A percentile compares a stretch with the other conserved stretches of the same genome.
These are phyloP conservation scores for Fundulus diaphanus DNA, from an alignment of 2,797 vertebrate species.

Conservation along the genomic window DNA sequence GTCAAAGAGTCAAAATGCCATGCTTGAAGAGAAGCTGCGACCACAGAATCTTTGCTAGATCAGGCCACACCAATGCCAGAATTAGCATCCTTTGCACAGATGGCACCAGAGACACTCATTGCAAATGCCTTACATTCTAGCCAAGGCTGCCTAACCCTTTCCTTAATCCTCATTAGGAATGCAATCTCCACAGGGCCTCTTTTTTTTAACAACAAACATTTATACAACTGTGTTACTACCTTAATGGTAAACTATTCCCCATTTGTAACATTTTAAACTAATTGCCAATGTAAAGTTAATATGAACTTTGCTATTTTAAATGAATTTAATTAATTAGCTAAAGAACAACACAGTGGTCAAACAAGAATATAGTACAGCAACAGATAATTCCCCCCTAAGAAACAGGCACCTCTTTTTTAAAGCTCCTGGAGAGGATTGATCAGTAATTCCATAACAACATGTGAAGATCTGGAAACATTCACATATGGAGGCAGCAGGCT, in stretches of 20 bases:
- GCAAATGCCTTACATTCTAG: constrained; percentile 83
- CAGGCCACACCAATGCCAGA: constrained; percentile 73
- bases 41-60: constrained; percentile 77
- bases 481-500: constrained; percentile 54
- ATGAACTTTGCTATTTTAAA: constrained; percentile 10
- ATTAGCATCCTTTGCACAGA: constrained; percentile 84
- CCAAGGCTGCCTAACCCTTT: constrained; percentile 80
- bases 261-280: constrained; percentile 41
- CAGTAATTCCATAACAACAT: constrained; percentile 57
- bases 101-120: constrained; percentile 75
- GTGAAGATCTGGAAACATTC: constrained; percentile 51
- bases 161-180: constrained; percentile 88
- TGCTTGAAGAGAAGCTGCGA: constrained; percentile 57
- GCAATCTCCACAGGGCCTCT: constrained; percentile 74
- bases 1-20: constrained; percentile 46
- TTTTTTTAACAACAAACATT: constrained; percentile 59
- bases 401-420: constrained; percentile 43
- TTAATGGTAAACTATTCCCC: constrained; percentile 26
- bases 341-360: constrained; percentile 57
- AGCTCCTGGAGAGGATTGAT: constrained; percentile 58
- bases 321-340: constrained; percentile 1
- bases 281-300: constrained; percentile 21
- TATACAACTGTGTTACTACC: constrained; percentile 18
- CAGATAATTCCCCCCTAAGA: constrained; percentile 26
- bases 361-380: constrained; percentile 49